Evolutionary conservation across 2,888 invertebrate genomes (phyloP).

Genomic region (Caenorhabditis angaria): DNA sequence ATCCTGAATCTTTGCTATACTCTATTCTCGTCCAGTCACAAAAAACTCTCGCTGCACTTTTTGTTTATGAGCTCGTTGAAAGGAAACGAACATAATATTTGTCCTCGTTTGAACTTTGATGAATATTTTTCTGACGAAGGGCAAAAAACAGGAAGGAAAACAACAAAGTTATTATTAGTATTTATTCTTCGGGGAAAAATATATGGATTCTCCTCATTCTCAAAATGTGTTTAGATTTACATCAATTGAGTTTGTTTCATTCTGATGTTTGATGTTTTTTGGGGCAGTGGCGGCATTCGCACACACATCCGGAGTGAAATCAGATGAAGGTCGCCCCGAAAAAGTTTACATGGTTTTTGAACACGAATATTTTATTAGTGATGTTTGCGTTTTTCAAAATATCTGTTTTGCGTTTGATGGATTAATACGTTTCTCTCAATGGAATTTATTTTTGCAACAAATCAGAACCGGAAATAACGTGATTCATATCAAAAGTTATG

Average conservation of each 20-base stretch:
- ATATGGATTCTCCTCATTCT: neutral
- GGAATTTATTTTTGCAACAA: no score
- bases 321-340: neutral
- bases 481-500: no score
- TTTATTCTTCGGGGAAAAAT: neutral
- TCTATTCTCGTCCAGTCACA: neutral
- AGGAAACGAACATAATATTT: neutral
- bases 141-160: neutral
- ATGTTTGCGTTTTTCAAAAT: neutral
- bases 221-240: neutral
- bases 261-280: neutral
- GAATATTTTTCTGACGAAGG: neutral
- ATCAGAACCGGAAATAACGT: no score
- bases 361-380: neutral
- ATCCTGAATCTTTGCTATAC: neutral
- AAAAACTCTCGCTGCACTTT: slow-evolving; percentile 3
- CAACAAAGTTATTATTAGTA: neutral
- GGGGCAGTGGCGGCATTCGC: no score
- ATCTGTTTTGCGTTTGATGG: neutral
- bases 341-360: slow-evolving; percentile 1
- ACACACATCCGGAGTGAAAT: neutral
- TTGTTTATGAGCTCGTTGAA: neutral
- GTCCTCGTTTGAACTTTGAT: neutral
- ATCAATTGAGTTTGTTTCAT: neutral
- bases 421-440: no score